Evolutionary conservation across 2,888 invertebrate genomes (phyloP), one percentile per base, ranked within the genome.

Genomic region (Portevinia maculata): DNA sequence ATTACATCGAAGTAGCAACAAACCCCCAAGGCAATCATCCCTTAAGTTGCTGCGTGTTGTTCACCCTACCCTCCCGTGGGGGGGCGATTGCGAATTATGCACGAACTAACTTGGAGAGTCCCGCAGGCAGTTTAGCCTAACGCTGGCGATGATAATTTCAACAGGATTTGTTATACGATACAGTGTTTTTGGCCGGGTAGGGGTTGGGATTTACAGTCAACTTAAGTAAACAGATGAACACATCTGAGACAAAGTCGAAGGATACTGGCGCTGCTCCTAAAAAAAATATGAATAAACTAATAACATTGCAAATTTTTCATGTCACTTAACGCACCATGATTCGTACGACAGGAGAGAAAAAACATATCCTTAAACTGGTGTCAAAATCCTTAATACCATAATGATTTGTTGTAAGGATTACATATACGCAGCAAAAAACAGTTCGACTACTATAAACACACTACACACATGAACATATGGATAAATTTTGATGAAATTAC

Each of bases 281-380:
- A 28, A 28, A 48, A 48, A 17, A 9, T 46, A 39, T 48, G 21
- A 53, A 24, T 52, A 71, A 52, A 78, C 83, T 83, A 83, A 83
- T 83, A 83, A 83, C 78, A 52, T 83, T 83, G 83, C 83, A 83
- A 83, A 83, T 83, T 83, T 78, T 83, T 83, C 83, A 83, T 83
- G 83, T 83, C 83, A 83, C 83, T 83, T 78, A 73, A 73, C 78
- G 71, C 78, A 78, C 71, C 67, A 59, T 67, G 67, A 75, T 75
- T 75, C 52, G 75, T 67, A 75, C 19, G 37, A 11, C 13, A 9
- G 7, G 0, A 15, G 19, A 32, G 17, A 41, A 69, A 52, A 71
- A 69, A 73, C 44, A 44, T 24, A 83, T 78, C 83, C 78, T 83
- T 83, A 83, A 83, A 83, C 83, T 83, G 83, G 78, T 83, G 83